These are phyloP conservation scores for Eupithecia abbreviata DNA, from an alignment of 2,888 invertebrate species.

Conservation along the genomic window DNA sequence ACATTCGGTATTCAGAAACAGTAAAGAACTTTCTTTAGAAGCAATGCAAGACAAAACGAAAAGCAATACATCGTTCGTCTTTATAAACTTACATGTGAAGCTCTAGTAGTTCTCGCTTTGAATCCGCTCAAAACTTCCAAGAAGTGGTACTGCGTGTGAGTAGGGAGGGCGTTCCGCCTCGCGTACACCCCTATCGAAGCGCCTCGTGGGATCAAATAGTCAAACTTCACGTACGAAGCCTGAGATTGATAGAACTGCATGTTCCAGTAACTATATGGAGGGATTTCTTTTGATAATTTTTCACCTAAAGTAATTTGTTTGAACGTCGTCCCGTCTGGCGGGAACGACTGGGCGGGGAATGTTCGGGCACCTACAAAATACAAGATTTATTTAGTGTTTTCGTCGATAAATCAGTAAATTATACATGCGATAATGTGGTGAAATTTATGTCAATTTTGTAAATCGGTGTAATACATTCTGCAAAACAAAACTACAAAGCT, in stretches of 20 bases:
- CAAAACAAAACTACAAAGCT: conserved; percentile 21
- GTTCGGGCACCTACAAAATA: conserved; percentile 90
- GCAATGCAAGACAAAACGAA: conserved; percentile 4
- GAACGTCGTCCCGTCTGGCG: conserved; percentile 96
- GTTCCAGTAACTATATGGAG: conserved; percentile 98
- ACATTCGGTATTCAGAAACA: background rate
- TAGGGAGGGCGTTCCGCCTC: conserved; percentile 95
- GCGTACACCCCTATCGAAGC: conserved; percentile 98
- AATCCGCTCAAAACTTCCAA: conserved; percentile 96
- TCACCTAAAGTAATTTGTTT: conserved; percentile 94
- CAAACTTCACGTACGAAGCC: conserved; percentile 96
- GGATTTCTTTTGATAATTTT: conserved; percentile 93
- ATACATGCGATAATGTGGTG: conserved; percentile 69
- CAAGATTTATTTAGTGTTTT: conserved; percentile 44
- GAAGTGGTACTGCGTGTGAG: conserved; percentile 98
- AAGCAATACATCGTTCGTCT: conserved; percentile 2
- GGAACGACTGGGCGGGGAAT: conserved; percentile 94
- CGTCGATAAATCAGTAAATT: conserved; percentile 19
- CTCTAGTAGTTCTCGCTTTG: conserved; percentile 92
- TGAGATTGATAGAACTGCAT: conserved; percentile 98
- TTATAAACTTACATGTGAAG: conserved; percentile 90
- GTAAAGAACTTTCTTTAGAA: background rate
- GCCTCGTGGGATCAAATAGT: conserved; percentile 95
- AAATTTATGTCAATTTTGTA: conserved; percentile 43
- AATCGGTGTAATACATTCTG: conserved; percentile 16